Evolutionary conservation across 1,140 invertebrate species (phyloP).

Genomic region (Trachymyrmex cornetzi): DNA sequence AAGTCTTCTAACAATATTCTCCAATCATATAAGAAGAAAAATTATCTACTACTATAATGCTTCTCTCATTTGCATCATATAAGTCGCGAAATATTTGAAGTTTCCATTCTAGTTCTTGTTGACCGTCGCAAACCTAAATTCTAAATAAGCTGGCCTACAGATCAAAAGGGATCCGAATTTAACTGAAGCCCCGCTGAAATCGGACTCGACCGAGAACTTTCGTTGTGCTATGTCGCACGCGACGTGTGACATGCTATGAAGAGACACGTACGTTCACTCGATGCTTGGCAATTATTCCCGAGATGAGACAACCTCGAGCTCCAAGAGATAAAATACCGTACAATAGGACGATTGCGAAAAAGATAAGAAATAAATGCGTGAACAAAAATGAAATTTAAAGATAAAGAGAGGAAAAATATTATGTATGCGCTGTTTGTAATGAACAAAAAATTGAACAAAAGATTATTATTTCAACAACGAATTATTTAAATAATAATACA

Average conservation of each 20-base stretch:
- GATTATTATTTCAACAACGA: background rate
- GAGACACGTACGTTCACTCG: background rate
- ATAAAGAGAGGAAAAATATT: background rate
- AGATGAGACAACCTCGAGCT: background rate
- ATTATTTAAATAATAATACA: background rate
- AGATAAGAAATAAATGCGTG: background rate
- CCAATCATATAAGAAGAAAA: background rate
- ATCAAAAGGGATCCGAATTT: slow-evolving; percentile 32
- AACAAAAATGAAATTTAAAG: background rate
- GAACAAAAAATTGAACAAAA: background rate
- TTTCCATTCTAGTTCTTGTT: slow-evolving; percentile 17
- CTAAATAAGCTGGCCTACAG: slow-evolving; percentile 16
- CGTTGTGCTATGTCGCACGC: background rate
- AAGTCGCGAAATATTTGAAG: background rate
- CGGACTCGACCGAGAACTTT: slow-evolving; percentile 60
- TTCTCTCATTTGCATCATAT: background rate
- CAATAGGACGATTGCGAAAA: background rate
- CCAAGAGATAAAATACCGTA: background rate
- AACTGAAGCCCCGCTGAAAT: slow-evolving; percentile 22
- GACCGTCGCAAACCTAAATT: slow-evolving; percentile 44
- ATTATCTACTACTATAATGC: background rate
- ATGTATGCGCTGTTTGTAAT: background rate
- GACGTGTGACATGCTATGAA: background rate
- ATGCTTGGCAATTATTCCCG: slow-evolving; percentile 46
- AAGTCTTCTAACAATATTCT: background rate